Evolutionary conservation across 2,113 vertebrate species (phyloP), one percentile per base, ranked within the genome.

Genomic region (Heliornis fulica): DNA sequence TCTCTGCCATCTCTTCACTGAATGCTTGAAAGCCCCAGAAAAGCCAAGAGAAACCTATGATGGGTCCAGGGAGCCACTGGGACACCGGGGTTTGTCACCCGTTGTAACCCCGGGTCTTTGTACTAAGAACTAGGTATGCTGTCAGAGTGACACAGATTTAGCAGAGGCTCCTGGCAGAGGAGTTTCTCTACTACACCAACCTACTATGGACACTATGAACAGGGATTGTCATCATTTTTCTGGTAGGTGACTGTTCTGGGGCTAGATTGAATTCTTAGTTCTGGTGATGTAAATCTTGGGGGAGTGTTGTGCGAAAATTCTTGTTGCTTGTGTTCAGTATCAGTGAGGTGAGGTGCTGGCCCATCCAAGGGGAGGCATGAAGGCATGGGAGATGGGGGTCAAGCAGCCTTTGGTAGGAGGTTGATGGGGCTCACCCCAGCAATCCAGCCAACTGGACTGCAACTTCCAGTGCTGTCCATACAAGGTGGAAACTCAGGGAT

Each of bases 391-490:
- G 36, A 51, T 57, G 12, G 28, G 31, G 31, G 13, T 31, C 61
- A 28, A 0, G 0, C 8, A 15, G 69, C 8, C 40, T 57, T 26
- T 5, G 12, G 15, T 56, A 7, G 40, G 18, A 83, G 26, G 50
- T 4, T 17, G 1, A 20, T 59, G 51, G 81, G 41, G 25, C 51
- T 87, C 32, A 51, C 7, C 32, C 9, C 5, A 5, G 23, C 20
- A 64, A 32, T 46, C 34, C 7, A 4, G 5, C 51, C 45, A n/a
- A n/a, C 41, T 2, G 13, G 48, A 56, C 63, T 81, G 64, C 65
- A 54, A 6, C 46, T 92, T 70, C 45, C 28, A 1, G 15, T 61
- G 71, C 29, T 70, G 3, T 66, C 53, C 5, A 1, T 53, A 51
- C 2, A 6, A 61, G 41, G 11, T 74, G 51, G 38, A 66, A 74